Conservation (phyloP, 2,888 invertebrate genomes). For the Slavum lentiscoides region DNA sequence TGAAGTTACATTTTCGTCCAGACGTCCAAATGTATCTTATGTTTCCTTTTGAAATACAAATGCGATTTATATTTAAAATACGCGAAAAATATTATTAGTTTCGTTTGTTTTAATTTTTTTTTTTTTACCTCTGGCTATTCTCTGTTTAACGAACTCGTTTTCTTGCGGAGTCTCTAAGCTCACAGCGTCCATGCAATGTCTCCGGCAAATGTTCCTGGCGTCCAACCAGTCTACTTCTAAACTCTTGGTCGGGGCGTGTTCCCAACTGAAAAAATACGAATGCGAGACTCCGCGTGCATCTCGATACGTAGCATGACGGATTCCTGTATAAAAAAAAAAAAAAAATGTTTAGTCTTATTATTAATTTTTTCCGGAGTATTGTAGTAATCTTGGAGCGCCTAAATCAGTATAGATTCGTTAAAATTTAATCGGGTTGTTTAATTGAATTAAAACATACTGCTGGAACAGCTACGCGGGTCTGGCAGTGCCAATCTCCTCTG, state of each 20-base stretch:
- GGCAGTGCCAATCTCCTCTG: conserved; percentile 84
- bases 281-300: conserved; percentile 86
- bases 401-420: neutral
- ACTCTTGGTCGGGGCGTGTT: conserved; percentile 78
- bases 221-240: conserved; percentile 90
- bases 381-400: neutral
- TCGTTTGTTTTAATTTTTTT: neutral
- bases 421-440: neutral
- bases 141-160: conserved; percentile 87
- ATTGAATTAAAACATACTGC: conserved; percentile 71
- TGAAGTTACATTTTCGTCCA: conserved; percentile 89
- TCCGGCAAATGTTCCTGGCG: conserved; percentile 85
- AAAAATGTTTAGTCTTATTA: no score
- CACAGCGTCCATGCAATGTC: conserved; percentile 92
- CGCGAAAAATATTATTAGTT: neutral
- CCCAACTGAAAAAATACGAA: conserved; percentile 94
- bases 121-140: conserved; percentile 74
- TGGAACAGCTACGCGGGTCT: conserved; percentile 85
- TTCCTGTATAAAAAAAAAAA: no score
- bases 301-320: conserved; percentile 83
- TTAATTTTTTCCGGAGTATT: neutral
- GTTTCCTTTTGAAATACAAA: conserved; percentile 59
- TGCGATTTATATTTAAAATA: neutral
- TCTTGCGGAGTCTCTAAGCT: conserved; percentile 88
- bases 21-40: conserved; percentile 84